phyloP scores from a whole-genome alignment of 2,888 invertebrate genomes.

The Thalpophila matura region DNA sequence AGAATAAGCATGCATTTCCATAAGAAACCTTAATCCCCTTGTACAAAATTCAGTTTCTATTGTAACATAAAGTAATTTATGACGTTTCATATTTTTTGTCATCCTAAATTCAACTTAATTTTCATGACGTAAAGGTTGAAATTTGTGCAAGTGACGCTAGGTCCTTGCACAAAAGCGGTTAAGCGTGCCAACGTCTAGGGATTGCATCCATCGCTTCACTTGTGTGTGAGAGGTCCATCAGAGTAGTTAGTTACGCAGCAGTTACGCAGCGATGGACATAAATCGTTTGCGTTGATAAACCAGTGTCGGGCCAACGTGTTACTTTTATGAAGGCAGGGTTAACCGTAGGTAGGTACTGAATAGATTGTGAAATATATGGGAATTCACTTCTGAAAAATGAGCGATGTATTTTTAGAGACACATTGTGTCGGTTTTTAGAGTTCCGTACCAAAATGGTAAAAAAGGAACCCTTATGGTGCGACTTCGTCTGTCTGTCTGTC shows the following conservation, averaged over 20 bases:
- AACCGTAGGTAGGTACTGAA: too few species aligned
- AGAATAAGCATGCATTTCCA: neutral
- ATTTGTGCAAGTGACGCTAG: neutral
- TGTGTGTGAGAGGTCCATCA: slow-evolving; percentile 1
- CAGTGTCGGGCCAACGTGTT: neutral
- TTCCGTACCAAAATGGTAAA: too few species aligned
- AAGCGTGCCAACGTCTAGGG: neutral
- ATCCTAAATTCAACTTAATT: neutral
- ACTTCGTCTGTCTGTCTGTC: too few species aligned
- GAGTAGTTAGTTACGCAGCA: neutral
- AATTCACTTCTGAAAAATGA: neutral
- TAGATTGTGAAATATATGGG: neutral
- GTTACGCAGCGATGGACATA: neutral
- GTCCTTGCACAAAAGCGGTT: neutral
- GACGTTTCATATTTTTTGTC: neutral
- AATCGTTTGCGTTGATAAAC: neutral
- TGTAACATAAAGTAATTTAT: neutral
- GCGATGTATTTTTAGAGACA: neutral
- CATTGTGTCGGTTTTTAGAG: too few species aligned
- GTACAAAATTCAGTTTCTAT: neutral
- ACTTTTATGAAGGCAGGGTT: neutral
- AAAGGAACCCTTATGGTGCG: too few species aligned
- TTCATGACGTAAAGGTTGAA: neutral
- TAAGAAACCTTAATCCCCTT: neutral
- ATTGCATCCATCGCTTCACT: slow-evolving; percentile 6